phyloP scores from a whole-genome alignment of 2,888 invertebrate genomes.

The Tenthredo livida region DNA sequence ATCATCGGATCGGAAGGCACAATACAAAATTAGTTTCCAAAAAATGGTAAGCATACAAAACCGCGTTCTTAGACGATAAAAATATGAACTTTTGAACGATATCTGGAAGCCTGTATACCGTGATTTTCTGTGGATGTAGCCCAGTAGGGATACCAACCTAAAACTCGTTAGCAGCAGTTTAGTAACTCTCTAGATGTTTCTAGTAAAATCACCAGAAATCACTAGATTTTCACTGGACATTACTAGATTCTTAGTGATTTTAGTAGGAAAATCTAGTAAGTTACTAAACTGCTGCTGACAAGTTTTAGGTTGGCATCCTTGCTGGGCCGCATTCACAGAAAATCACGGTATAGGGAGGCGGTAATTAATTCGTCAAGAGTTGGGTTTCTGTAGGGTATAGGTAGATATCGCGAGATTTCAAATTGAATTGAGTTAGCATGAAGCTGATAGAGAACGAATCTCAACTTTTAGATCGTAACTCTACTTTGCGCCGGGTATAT shows the following conservation, averaged over 20 bases:
- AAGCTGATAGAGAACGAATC: conserved; percentile 9
- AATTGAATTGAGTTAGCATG: conserved; percentile 6
- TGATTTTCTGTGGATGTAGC: too few relatives aligned
- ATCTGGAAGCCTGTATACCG: background rate
- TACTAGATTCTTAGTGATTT: too few relatives aligned
- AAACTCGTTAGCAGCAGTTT: too few relatives aligned
- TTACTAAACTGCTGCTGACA: too few relatives aligned
- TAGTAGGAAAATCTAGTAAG: too few relatives aligned
- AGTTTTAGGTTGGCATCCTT: too few relatives aligned
- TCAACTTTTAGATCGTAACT: conserved; percentile 33
- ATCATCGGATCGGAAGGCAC: background rate
- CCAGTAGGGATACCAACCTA: too few relatives aligned
- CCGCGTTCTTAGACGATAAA: background rate
- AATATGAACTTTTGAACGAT: background rate
- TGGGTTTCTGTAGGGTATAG: background rate
- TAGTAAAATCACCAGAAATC: too few relatives aligned
- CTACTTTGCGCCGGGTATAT: conserved; percentile 1
- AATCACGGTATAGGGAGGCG: too few relatives aligned
- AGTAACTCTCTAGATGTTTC: too few relatives aligned
- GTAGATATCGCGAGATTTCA: background rate
- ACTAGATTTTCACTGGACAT: too few relatives aligned
- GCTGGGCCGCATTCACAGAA: too few relatives aligned
- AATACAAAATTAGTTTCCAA: background rate
- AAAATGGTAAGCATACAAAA: background rate
- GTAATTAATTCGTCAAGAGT: conserved; percentile 17